A percentile compares a stretch with the other conserved stretches of the same genome.
Conservation (phyloP, 2,888 invertebrate species). For the Hipparchia semele region DNA sequence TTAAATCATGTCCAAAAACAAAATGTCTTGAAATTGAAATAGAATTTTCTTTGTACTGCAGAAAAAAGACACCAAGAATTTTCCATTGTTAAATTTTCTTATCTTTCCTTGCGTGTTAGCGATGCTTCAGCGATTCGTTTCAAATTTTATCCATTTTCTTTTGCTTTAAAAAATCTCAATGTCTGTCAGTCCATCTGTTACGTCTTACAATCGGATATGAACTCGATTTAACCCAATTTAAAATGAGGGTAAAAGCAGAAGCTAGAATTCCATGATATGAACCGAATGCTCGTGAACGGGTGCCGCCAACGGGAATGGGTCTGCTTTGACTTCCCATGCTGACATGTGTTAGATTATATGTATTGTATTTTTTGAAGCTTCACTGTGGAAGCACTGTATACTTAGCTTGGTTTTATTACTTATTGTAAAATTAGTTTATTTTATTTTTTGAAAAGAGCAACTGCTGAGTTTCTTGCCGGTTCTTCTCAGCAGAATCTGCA, state of each 20-base stretch:
- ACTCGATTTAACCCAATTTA: constrained; percentile 8
- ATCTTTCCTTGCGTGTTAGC: constrained; percentile 25
- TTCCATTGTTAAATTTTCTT: constrained; percentile 26
- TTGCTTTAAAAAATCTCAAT: constrained; percentile 13
- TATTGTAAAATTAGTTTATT: too few species aligned
- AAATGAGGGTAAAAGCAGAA: background rate
- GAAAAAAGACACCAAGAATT: constrained; percentile 16
- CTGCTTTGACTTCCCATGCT: too few species aligned
- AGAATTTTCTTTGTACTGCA: constrained; percentile 22
- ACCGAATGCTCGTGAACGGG: too few species aligned
- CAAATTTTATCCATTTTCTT: constrained; percentile 22
- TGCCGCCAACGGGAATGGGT: too few species aligned
- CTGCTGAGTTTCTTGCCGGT: too few species aligned
- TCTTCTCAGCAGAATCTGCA: too few species aligned
- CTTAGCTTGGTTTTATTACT: too few species aligned
- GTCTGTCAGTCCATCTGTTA: constrained; percentile 25
- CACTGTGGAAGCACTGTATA: too few species aligned
- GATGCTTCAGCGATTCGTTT: constrained; percentile 22
- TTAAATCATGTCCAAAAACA: constrained; percentile 7
- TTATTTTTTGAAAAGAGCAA: too few species aligned
- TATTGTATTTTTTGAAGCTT: too few species aligned
- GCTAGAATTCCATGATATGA: background rate
- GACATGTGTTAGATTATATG: too few species aligned
- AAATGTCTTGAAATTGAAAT: constrained; percentile 12
- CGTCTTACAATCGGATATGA: constrained; percentile 17